phyloP scores from a whole-genome alignment of 2,113 vertebrate species.

The Hylia prasina region DNA sequence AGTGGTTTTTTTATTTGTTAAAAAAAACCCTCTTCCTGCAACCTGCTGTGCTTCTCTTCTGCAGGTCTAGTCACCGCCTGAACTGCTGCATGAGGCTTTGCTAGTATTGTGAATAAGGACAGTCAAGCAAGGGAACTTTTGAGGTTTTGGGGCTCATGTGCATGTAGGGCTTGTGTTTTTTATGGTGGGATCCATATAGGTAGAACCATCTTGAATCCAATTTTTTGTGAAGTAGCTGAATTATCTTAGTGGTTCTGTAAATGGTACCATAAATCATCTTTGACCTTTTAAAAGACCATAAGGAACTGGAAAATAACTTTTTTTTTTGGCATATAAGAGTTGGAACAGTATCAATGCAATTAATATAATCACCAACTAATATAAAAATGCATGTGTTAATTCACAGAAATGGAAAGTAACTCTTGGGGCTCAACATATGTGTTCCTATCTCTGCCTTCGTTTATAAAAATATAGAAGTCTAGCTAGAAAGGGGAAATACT shows the following conservation, averaged over 20 bases:
- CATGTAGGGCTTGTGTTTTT: background rate
- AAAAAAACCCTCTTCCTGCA: background rate
- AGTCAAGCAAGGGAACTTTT: fast-evolving
- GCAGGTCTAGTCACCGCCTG: background rate
- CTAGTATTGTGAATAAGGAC: background rate
- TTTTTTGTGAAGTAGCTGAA: background rate
- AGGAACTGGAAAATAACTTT: background rate
- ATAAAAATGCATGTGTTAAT: background rate
- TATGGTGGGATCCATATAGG: background rate
- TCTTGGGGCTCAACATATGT: background rate
- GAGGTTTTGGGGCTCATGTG: background rate
- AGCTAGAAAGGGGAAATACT: background rate
- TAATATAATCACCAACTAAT: background rate
- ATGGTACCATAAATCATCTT: background rate
- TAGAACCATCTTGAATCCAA: background rate
- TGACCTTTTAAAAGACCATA: background rate
- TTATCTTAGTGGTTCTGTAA: background rate
- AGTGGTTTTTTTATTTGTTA: background rate
- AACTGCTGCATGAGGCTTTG: background rate
- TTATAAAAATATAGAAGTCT: background rate
- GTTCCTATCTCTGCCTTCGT: background rate
- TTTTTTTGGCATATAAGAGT: background rate
- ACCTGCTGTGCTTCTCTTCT: background rate
- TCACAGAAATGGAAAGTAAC: background rate
- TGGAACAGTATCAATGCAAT: background rate